phyloP scores from a whole-genome alignment of 2,113 vertebrate genomes.

The Natator depressus region DNA sequence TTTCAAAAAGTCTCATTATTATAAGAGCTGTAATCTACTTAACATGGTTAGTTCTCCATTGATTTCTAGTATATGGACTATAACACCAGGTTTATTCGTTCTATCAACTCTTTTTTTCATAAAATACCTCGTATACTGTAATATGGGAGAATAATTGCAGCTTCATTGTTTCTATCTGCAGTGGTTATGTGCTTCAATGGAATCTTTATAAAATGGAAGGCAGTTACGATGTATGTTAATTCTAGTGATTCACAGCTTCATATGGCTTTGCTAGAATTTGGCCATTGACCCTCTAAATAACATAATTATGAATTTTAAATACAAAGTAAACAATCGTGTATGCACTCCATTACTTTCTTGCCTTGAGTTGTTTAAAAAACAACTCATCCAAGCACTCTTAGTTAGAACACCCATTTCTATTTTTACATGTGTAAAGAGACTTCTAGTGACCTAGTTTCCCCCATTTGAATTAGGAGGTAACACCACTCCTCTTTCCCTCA shows the following conservation, averaged over 20 bases:
- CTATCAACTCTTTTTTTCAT: neutral
- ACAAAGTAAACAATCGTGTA: neutral
- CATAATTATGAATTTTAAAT: neutral
- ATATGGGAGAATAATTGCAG: neutral
- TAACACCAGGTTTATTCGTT: neutral
- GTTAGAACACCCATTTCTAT: neutral
- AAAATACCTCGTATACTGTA: neutral
- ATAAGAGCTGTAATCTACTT: neutral
- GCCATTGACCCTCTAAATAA: neutral
- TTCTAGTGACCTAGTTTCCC: neutral
- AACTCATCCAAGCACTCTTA: neutral
- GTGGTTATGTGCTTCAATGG: neutral
- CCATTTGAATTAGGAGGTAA: neutral
- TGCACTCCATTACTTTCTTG: neutral
- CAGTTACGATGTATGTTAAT: neutral
- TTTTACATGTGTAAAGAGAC: neutral
- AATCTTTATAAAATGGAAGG: neutral
- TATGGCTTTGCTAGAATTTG: neutral
- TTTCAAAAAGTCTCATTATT: neutral
- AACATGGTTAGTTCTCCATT: neutral
- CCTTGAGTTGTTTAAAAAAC: neutral
- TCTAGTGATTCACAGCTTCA: neutral
- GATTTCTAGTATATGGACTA: neutral
- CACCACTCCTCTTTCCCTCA: neutral
- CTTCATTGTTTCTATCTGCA: neutral